Percentiles rank a stretch among this genome's conserved stretches.
Conservation (phyloP, 2,113 vertebrate species). For the Myodes glareolus region DNA sequence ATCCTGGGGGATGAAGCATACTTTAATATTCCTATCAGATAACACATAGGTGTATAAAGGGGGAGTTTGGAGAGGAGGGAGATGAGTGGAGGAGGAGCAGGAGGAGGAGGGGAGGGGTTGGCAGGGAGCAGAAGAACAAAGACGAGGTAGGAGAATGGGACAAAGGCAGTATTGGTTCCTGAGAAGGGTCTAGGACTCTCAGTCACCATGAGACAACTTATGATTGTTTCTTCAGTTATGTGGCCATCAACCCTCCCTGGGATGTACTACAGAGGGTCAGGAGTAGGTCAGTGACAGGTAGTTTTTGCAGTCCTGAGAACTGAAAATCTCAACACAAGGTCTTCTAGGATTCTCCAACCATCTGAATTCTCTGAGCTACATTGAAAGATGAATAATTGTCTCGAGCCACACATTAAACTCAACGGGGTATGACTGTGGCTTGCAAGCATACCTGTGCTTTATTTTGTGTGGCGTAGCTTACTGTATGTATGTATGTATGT, state of each 20-base stretch:
- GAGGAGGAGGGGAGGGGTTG: neutral
- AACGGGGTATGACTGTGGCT: too few species aligned
- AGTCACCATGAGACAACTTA: neutral
- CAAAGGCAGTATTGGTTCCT: neutral
- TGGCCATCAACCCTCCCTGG: too few species aligned
- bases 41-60: neutral
- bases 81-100: neutral
- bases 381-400: neutral
- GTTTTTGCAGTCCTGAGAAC: neutral
- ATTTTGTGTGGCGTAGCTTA: neutral
- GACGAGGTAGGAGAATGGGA: neutral
- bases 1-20: neutral
- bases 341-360: neutral
- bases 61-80: too few species aligned
- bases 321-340: neutral
- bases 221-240: neutral
- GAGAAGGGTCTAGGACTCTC: neutral
- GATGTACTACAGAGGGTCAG: neutral
- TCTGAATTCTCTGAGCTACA: neutral
- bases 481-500: neutral
- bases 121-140: neutral
- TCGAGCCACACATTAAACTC: neutral
- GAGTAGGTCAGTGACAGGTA: neutral
- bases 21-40: neutral
- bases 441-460: neutral